Base-by-base conservation (phyloP, 2,113 vertebrate species). In the Oncorhynchus tshawytscha region DNA sequence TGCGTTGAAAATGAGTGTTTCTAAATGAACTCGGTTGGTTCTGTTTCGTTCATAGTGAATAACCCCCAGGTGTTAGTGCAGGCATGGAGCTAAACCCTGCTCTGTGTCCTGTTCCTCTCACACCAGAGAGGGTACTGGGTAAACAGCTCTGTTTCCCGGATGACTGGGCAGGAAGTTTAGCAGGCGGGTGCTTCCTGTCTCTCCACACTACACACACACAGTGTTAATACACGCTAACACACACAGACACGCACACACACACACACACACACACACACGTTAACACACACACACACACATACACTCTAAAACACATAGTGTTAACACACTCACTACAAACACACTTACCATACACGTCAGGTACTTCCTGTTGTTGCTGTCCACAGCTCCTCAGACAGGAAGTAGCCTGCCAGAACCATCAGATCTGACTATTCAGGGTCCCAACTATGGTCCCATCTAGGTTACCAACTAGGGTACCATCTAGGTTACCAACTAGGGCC, bases 291-390 rank as follows among this genome's bases (percentile, higher is more conserved):
- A 27, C 27, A 27, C 27, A 27, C 27, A 27, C 27, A 25, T 1
- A 27, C 27, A 27, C 2, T 25, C 25, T 25, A 25, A 27, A 0
- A 27, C 27, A 27, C 27, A 27, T 2, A 25, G 25, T 25, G 25
- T 25, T 15, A 51, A 15, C 0, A 51, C 49, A 51, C 48, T 2
- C 9, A 15, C 48, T 34, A 34, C 5, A 34, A 34, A 34, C 5
- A 34, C 31, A 34, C 5, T 34, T 34, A 34, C 29, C 29, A 34
- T 5, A 34, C 31, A 34, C 31, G 31, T 34, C 81, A 85, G 49
- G 72, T 6, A 77, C 87, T 88, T 94, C 93, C 92, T 94, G 92
- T 94, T 93, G 84, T 81, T 77, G 73, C 74, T 1, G 1, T 6
- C 59, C 72, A 2, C 76, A 60, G 71, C 70, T 77, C 57, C 3